Percentiles rank a stretch among this genome's conserved stretches.
Evolutionary conservation across 2,888 invertebrate species (phyloP).

Genomic region (Trachelus troglodyta): DNA sequence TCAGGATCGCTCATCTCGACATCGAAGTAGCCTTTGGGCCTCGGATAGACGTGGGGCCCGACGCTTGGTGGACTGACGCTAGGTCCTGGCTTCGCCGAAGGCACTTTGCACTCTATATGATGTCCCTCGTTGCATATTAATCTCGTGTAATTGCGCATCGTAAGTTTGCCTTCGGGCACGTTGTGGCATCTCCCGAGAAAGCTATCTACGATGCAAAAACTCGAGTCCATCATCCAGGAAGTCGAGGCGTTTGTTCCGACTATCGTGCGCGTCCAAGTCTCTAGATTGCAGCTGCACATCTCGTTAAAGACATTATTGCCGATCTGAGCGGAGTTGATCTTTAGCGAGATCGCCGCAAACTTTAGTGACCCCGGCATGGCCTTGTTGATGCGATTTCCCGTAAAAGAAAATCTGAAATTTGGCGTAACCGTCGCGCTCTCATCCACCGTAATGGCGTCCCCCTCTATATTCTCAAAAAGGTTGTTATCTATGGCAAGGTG

Average conservation of each 20-base stretch:
- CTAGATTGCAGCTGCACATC: slow-evolving; percentile 74
- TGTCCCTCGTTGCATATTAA: slow-evolving; percentile 70
- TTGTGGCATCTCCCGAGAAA: slow-evolving; percentile 75
- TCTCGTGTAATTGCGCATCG: slow-evolving; percentile 73
- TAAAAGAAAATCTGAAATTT: slow-evolving; percentile 67
- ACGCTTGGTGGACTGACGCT: slow-evolving; percentile 60
- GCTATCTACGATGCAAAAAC: slow-evolving; percentile 73
- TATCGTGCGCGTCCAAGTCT: slow-evolving; percentile 70
- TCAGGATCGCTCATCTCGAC: slow-evolving; percentile 62
- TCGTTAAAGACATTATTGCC: slow-evolving; percentile 74
- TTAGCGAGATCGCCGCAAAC: slow-evolving; percentile 70
- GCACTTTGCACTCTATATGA: slow-evolving; percentile 71
- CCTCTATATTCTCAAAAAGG: slow-evolving; percentile 72
- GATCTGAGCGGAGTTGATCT: slow-evolving; percentile 67
- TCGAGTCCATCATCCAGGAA: slow-evolving; percentile 68
- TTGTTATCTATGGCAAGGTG: slow-evolving; percentile 74
- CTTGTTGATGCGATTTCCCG: slow-evolving; percentile 72
- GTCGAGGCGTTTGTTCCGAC: slow-evolving; percentile 67
- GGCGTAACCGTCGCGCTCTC: slow-evolving; percentile 63
- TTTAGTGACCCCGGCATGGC: slow-evolving; percentile 70
- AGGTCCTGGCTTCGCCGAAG: slow-evolving; percentile 61
- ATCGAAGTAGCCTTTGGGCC: slow-evolving; percentile 60
- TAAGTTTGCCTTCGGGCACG: slow-evolving; percentile 73
- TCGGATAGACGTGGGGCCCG: slow-evolving; percentile 60
- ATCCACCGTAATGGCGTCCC: slow-evolving; percentile 69